phyloP scores from a whole-genome alignment of 2,113 vertebrate species.

The Dicentrarchus labrax region DNA sequence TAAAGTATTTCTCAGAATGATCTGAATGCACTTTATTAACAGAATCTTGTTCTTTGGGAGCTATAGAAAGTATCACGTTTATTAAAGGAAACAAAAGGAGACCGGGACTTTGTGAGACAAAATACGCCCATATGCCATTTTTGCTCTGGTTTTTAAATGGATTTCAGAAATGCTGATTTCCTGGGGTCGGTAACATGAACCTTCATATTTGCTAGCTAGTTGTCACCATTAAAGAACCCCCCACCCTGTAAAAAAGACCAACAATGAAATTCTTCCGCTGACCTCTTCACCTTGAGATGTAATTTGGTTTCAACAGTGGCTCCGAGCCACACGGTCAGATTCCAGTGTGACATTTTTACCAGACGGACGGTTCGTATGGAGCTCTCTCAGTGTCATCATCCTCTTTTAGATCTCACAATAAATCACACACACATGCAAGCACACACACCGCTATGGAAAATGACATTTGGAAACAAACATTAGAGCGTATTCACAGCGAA shows the following conservation, averaged over 20 bases:
- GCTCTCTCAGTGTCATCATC: constrained; percentile 42
- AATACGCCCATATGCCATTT: not conserved
- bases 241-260: not conserved
- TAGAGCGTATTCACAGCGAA: constrained; percentile 47
- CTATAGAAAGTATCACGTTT: not conserved
- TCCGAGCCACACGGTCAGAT: constrained; percentile 30
- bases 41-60: constrained; percentile 28
- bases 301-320: constrained; percentile 58
- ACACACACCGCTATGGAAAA: constrained; percentile 47
- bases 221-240: constrained; percentile 32
- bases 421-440: constrained; percentile 13
- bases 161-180: not conserved
- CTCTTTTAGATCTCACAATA: constrained; percentile 36
- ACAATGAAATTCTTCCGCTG: constrained; percentile 63
- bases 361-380: constrained; percentile 14
- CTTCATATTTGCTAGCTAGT: constrained; percentile 20
- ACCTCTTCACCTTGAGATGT: constrained; percentile 70
- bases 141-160: constrained; percentile 3
- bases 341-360: constrained; percentile 59
- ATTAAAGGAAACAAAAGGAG: constrained; percentile 15
- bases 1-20: constrained; percentile 19
- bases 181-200: not conserved
- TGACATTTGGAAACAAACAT: constrained; percentile 65
- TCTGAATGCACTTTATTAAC: not conserved
- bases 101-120: not conserved